These are phyloP conservation scores for Darevskia mixta DNA, from an alignment of 2,797 vertebrate genomes.

Conservation along the genomic window DNA sequence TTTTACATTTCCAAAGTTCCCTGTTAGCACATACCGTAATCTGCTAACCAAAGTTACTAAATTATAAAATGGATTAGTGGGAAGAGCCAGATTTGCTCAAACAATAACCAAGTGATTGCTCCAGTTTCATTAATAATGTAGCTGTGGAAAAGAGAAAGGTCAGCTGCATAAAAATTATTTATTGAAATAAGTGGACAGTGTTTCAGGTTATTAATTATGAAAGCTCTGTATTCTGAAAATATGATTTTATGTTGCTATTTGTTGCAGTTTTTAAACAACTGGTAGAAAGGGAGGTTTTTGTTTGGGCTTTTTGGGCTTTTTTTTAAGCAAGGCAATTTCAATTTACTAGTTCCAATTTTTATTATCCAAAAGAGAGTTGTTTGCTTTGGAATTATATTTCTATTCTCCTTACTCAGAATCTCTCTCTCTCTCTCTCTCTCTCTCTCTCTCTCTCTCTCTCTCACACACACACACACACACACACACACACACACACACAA, in stretches of 20 bases:
- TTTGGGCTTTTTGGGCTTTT: neutral
- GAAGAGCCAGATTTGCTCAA: constrained; percentile 41
- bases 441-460: too few species aligned
- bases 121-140: constrained; percentile 59
- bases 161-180: constrained; percentile 61
- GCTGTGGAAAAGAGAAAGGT: constrained; percentile 47
- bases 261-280: neutral
- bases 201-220: constrained; percentile 60
- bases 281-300: neutral
- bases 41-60: neutral
- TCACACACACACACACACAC: too few species aligned
- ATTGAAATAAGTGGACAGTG: constrained; percentile 58
- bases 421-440: too few species aligned
- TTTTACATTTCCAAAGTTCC: neutral
- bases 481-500: constrained; percentile 29
- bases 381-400: constrained; percentile 55
- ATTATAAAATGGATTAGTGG: constrained; percentile 33
- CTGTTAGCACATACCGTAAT: constrained; percentile 30
- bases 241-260: constrained; percentile 38
- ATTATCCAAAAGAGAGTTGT: constrained; percentile 34
- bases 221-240: constrained; percentile 6
- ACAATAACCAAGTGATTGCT: constrained; percentile 50
- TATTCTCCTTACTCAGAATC: constrained; percentile 45
- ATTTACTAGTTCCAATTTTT: constrained; percentile 46
- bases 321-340: neutral